phyloP scores from a whole-genome alignment of 1,140 invertebrate species.

The Aradophagus sp. region DNA sequence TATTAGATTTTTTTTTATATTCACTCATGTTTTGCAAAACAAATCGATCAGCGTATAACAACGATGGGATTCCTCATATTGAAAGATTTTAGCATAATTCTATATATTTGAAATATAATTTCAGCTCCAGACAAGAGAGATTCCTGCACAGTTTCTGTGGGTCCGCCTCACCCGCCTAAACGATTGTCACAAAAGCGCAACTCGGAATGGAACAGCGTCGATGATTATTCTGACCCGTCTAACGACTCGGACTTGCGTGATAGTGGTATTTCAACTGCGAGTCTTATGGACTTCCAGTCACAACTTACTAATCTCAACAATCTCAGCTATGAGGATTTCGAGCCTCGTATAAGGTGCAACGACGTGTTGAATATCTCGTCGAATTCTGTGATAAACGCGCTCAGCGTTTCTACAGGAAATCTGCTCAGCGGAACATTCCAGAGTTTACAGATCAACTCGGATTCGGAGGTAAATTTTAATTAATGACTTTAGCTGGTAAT shows the following conservation, averaged over 20 bases:
- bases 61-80: too few relatives aligned
- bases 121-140: conserved; percentile 78
- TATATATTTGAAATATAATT: too few relatives aligned
- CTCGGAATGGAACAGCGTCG: conserved; percentile 69
- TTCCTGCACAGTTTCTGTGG: conserved; percentile 64
- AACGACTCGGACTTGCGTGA: conserved; percentile 74
- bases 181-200: conserved; percentile 75
- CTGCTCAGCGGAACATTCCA: conserved; percentile 69
- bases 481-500: conserved; percentile 2
- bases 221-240: conserved; percentile 65
- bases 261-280: conserved; percentile 76
- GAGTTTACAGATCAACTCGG: conserved; percentile 68
- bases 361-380: conserved; percentile 74
- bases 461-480: conserved; percentile 66
- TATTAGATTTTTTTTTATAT: too few relatives aligned
- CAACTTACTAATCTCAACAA: conserved; percentile 76
- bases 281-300: conserved; percentile 71
- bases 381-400: conserved; percentile 68
- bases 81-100: too few relatives aligned
- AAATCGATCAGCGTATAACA: too few relatives aligned
- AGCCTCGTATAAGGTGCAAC: conserved; percentile 71
- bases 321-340: conserved; percentile 77
- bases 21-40: too few relatives aligned
- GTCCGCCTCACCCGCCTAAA: conserved; percentile 78
- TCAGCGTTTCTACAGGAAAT: conserved; percentile 67